Percentiles rank a stretch among this genome's conserved stretches.
These are phyloP conservation scores for Psittacula echo DNA, from an alignment of 2,797 vertebrate genomes.

Conservation along the genomic window DNA sequence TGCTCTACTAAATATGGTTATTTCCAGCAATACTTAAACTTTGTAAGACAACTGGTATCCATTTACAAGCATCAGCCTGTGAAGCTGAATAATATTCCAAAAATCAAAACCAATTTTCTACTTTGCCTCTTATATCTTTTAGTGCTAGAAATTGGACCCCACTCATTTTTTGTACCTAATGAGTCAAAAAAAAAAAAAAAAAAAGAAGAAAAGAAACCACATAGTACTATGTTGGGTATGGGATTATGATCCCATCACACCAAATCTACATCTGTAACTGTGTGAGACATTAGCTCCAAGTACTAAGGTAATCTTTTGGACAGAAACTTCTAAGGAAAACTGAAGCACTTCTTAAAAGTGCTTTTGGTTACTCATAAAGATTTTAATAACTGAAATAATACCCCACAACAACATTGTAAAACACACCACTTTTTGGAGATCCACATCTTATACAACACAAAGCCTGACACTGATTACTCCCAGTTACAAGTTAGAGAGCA, in stretches of 20 bases:
- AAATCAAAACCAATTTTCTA: neutral
- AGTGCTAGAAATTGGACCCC: neutral
- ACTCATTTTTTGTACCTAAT: neutral
- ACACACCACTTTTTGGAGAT: neutral
- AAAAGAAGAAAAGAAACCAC: no score
- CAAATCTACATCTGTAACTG: neutral
- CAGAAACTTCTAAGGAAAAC: neutral
- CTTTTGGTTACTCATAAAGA: neutral
- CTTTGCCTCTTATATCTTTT: neutral
- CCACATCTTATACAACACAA: neutral
- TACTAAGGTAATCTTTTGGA: neutral
- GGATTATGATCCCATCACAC: neutral
- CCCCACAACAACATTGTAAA: fast-evolving
- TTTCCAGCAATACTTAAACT: neutral
- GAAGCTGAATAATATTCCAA: neutral
- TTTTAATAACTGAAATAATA: neutral
- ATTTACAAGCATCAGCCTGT: neutral
- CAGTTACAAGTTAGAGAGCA: neutral
- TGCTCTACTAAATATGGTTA: neutral
- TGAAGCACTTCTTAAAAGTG: neutral
- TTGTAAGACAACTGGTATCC: neutral
- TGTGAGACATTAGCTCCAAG: neutral
- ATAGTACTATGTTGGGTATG: neutral
- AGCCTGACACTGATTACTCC: neutral
- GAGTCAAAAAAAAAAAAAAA: neutral